phyloP scores from a whole-genome alignment of 1,140 invertebrate species.

The Frieseomelitta varia region DNA sequence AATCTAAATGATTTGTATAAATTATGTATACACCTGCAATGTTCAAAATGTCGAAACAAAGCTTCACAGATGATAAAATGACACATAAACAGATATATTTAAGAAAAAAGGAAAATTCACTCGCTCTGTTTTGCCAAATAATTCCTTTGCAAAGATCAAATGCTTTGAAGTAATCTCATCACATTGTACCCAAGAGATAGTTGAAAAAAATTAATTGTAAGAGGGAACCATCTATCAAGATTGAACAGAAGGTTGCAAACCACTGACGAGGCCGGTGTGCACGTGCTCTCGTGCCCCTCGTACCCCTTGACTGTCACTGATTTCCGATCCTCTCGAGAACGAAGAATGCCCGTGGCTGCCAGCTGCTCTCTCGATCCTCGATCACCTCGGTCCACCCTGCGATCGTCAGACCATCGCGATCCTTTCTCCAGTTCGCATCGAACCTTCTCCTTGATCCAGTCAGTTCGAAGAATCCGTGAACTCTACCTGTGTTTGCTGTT shows the following conservation, averaged over 20 bases:
- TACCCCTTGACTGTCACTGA: slow-evolving; percentile 40
- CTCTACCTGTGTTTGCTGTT: not conserved
- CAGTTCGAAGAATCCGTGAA: not conserved
- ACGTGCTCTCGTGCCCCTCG: slow-evolving; percentile 33
- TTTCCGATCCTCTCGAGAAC: slow-evolving; percentile 45
- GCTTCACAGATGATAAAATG: not conserved
- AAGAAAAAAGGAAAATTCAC: not conserved
- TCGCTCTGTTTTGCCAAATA: not conserved
- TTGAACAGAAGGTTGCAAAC: slow-evolving; percentile 36
- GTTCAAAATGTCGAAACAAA: not conserved
- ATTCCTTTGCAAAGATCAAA: not conserved
- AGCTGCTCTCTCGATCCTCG: slow-evolving; percentile 53
- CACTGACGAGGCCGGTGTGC: slow-evolving; percentile 29
- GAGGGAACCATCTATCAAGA: not conserved
- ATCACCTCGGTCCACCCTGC: slow-evolving; percentile 14
- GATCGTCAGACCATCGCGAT: slow-evolving; percentile 28
- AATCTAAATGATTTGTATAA: not conserved
- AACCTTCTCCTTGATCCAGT: not conserved
- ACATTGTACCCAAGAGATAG: not conserved
- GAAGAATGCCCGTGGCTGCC: slow-evolving; percentile 47
- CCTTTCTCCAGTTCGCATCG: slow-evolving; percentile 2
- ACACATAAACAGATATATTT: not conserved
- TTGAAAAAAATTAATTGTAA: too few species aligned
- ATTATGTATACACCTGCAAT: not conserved
- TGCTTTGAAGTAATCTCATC: not conserved